phyloP scores from a whole-genome alignment of 2,113 vertebrate genomes.

The Pseudois nayaur region DNA sequence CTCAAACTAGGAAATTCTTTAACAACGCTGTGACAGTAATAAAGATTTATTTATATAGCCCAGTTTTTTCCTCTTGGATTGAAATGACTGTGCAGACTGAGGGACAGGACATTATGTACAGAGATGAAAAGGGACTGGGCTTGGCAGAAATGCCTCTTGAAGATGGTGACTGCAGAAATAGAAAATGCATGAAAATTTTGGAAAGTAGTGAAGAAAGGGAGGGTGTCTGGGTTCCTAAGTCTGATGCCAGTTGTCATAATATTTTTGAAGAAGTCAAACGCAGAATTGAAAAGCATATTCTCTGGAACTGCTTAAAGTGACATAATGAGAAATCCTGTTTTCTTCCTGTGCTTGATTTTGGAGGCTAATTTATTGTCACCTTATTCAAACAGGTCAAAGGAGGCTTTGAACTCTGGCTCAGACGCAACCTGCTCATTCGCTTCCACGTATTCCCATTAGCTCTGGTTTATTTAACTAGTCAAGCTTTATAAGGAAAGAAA shows the following conservation, averaged over 20 bases:
- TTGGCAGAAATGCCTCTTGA: neutral
- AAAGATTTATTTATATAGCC: constrained; percentile 69
- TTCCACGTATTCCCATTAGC: neutral
- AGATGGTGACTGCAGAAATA: neutral
- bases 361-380: neutral
- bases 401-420: neutral
- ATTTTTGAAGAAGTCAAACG: constrained; percentile 37
- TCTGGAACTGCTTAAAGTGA: neutral
- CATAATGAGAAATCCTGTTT: neutral
- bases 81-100: constrained; percentile 22
- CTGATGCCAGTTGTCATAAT: neutral
- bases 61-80: neutral
- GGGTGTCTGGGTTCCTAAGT: neutral
- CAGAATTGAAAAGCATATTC: neutral
- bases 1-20: constrained; percentile 58
- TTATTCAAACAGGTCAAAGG: neutral
- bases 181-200: neutral
- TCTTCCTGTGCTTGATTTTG: neutral
- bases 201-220: neutral
- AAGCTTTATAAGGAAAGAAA: neutral
- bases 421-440: neutral
- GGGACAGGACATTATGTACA: neutral
- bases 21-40: constrained; percentile 66
- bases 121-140: neutral
- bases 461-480: neutral